phyloP scores from a whole-genome alignment of 2,797 vertebrate species.

The Ceryle rudis region DNA sequence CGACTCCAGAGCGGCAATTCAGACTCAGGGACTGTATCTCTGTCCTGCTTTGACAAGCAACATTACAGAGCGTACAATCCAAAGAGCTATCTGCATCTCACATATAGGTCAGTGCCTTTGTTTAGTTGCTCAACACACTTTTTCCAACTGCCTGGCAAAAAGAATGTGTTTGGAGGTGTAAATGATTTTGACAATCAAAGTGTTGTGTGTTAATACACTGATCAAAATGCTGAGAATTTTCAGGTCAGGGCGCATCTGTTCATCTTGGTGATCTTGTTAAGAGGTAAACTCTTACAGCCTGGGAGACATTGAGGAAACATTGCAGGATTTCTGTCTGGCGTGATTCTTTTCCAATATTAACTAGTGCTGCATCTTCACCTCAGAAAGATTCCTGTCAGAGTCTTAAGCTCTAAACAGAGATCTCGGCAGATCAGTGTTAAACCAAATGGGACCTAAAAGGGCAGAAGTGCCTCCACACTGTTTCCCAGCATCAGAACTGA shows the following conservation, averaged over 20 bases:
- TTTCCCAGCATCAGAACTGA: neutral
- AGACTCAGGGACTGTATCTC: neutral
- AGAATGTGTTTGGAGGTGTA: conserved; percentile 29
- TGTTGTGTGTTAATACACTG: conserved; percentile 38
- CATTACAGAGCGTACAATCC: neutral
- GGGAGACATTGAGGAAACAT: neutral
- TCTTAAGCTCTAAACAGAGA: neutral
- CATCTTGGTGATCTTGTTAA: neutral
- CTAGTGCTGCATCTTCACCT: neutral
- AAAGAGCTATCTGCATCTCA: neutral
- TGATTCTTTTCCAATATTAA: neutral
- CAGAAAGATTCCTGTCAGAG: neutral
- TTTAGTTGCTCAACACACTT: neutral
- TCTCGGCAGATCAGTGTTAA: neutral
- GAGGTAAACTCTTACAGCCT: conserved; percentile 1
- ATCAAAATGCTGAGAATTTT: conserved; percentile 53
- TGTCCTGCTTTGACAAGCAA: neutral
- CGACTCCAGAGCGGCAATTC: neutral
- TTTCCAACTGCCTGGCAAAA: conserved; percentile 50
- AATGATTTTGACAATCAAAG: conserved; percentile 60
- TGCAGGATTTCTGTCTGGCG: neutral
- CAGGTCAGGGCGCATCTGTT: conserved; percentile 53
- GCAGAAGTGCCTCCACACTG: neutral
- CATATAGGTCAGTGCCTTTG: conserved; percentile 1
- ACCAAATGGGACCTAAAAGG: neutral